Conservation (phyloP, 2,113 vertebrate genomes). For the Channa argus region DNA sequence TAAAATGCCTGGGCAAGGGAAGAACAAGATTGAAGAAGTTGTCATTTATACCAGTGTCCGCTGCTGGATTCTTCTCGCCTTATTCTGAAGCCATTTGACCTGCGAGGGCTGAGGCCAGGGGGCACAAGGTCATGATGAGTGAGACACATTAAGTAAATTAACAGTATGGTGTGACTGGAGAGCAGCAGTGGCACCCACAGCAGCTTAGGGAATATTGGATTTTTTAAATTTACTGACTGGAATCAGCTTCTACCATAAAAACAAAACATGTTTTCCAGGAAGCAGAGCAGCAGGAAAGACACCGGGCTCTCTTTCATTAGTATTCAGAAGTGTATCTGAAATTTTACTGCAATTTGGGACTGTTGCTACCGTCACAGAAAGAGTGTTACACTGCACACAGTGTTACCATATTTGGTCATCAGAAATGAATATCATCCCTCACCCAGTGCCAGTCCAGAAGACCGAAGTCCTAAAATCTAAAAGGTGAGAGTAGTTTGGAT, state of each 20-base stretch:
- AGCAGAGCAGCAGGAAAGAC: background rate
- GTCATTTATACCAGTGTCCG: constrained; percentile 67
- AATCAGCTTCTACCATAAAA: background rate
- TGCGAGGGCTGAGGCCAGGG: constrained; percentile 71
- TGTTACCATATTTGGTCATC: constrained; percentile 81
- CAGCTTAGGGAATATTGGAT: background rate
- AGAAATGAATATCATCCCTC: constrained; percentile 97
- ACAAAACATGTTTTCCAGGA: too few species aligned
- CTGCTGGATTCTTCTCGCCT: constrained; percentile 69
- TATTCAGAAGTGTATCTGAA: background rate
- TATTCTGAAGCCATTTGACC: constrained; percentile 73
- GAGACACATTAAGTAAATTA: background rate
- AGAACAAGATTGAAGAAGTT: constrained; percentile 21
- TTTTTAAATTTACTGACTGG: too few species aligned
- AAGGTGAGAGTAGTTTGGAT: constrained; percentile 82
- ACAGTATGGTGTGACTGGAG: background rate
- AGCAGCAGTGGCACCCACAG: background rate
- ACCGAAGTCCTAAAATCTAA: constrained; percentile 93
- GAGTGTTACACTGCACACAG: constrained; percentile 42
- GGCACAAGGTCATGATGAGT: constrained; percentile 30
- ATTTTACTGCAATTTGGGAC: background rate
- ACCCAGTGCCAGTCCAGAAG: constrained; percentile 97
- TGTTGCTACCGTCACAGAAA: background rate
- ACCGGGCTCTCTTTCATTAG: background rate
- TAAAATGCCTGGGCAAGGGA: constrained; percentile 31